Evolutionary conservation across 2,113 vertebrate species (phyloP), one percentile per base, ranked within the genome.

Genomic region (Origma solitaria): DNA sequence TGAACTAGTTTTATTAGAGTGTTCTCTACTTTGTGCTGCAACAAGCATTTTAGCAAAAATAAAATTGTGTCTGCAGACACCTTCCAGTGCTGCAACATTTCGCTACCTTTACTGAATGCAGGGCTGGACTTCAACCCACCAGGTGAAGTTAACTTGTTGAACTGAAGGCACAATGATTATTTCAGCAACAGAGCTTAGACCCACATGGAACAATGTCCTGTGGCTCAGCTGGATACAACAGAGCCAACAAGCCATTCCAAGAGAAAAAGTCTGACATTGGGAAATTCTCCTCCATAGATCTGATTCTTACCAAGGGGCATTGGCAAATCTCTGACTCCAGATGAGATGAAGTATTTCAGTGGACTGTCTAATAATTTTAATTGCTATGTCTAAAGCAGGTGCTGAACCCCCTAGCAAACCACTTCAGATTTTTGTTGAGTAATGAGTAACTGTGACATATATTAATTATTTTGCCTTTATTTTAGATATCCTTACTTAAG

Each of bases 101-200:
- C 21, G 19, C 23, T 35, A 1, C 35, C 45, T 47, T 64, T 28
- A 54, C 33, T 11, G 27, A 30, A 79, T 2, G 40, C 0, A 0
- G 13, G 15, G 10, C 40, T 64, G 54, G 38, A 86, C 35, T 86
- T 79, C 33, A 62, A 21, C 10, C 44, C n/a, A 49, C 7, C n/a
- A 60, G 28, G 30, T 64, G 51, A 79, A 86, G 90, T 40, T 35
- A 69, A 30, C 56, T 82, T 45, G 18, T 7, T 60, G 45, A 77
- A 76, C 42, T 45, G 31, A 94, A 80, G 64, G 31, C n/a, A 79
- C 15, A 68, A 11, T 2, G 13, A 68, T 58, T 58, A 51, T 54
- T 58, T 65, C 33, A 69, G 69, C 50, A 57, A 61, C 1, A 9
- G 11, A 62, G n/a, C 40, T 72, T 37, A 84, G 77, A 89, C 11